A percentile compares a stretch with the other conserved stretches of the same genome.
Evolutionary conservation across 2,113 vertebrate genomes (phyloP).

Genomic region (Elachura formosa): DNA sequence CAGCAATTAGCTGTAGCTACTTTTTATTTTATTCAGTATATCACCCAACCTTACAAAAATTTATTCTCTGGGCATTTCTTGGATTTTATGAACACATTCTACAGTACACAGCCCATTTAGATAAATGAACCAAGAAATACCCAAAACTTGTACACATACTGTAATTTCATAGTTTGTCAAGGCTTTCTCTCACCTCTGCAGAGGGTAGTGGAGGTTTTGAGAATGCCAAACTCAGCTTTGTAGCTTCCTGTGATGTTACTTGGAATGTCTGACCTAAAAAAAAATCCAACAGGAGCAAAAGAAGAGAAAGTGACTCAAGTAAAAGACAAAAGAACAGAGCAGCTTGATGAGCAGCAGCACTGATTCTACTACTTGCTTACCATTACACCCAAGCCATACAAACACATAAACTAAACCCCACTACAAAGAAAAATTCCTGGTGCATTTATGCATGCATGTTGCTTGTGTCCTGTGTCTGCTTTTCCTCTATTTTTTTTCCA

Average conservation of each 20-base stretch:
- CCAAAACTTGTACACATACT: neutral
- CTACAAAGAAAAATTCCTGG: rapidly evolving
- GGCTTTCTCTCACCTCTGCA: slow-evolving; percentile 71
- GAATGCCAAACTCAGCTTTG: slow-evolving; percentile 84
- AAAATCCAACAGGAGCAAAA: neutral
- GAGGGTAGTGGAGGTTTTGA: slow-evolving; percentile 76
- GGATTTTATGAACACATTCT: neutral
- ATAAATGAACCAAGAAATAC: neutral
- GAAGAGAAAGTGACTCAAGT: neutral
- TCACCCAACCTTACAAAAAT: neutral
- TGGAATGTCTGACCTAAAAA: slow-evolving; percentile 79
- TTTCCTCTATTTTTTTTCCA: neutral
- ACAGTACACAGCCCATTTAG: neutral
- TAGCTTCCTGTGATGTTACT: slow-evolving; percentile 81
- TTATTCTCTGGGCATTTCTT: neutral
- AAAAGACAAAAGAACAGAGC: neutral
- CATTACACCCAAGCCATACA: neutral
- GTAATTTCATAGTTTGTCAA: neutral
- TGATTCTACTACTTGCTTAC: neutral
- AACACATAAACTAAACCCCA: neutral
- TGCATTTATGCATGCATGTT: rapidly evolving
- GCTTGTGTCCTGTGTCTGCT: rapidly evolving
- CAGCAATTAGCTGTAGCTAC: neutral
- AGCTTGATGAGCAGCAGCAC: neutral
- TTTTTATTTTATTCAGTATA: neutral